Evolutionary conservation across 2,888 invertebrate genomes (phyloP), one percentile per base, ranked within the genome.

Genomic region (Eristalis pertinax): DNA sequence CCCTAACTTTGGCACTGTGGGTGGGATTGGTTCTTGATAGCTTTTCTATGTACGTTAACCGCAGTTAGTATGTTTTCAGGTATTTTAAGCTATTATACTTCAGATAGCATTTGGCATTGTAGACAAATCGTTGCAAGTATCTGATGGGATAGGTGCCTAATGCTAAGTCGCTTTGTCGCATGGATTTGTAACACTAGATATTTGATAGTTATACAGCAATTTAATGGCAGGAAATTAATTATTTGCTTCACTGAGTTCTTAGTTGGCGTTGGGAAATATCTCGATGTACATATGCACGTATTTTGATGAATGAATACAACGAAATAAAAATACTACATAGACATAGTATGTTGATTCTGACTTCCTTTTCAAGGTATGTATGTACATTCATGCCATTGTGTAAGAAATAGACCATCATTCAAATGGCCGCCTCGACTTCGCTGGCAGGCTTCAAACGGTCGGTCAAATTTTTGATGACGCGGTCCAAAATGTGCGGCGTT

Each of bases 11-110:
- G 64, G 58, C 72, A 11, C 29, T 74, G 83, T 86, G 83, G 82
- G 86, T 86, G 86, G 86, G 86, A 78, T 86, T 86, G 86, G 78
- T 86, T 83, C 78, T 86, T 78, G 70, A 83, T 86, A 65, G 82
- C 29, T 74, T 75, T 67, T 76, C 56, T 56, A 65, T 70, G 50
- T 80, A 58, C 8, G 15, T 32, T 19, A 26, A 38, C 50, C 56
- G 41, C 35, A 69, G 15, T 32, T 4, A 15, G 38, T 62, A 32
- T 43, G 29, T 29, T 24, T 43, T 38, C 13, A 38, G 22, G n/a
- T 62, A 0, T 56, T 13, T 38, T 11, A 70, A 24, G 29, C 29
- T 56, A 32, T 68, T 43, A 8, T 50, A 65, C 60, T 74, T 74
- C 5, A 22, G 41, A 62, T 56, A 43, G 5, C 15, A 24, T 68